Conservation (phyloP, 2,113 vertebrate genomes). For the Jaculus jaculus region DNA sequence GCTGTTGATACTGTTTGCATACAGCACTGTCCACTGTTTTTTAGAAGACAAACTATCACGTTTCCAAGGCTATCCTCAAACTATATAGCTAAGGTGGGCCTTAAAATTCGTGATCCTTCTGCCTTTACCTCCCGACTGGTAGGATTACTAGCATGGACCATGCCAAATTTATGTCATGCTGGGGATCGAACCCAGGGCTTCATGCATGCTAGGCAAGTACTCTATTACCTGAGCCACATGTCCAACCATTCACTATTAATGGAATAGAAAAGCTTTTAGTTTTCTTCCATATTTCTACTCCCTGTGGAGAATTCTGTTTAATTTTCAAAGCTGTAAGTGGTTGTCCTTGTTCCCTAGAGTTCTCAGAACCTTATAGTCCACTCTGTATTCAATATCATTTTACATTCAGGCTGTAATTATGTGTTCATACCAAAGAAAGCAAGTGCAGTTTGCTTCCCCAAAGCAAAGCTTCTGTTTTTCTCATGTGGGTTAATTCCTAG, state of each 20-base stretch:
- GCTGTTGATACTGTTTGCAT: neutral
- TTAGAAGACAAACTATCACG: neutral
- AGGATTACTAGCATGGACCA: neutral
- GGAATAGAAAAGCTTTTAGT: neutral
- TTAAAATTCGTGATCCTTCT: neutral
- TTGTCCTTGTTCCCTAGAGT: neutral
- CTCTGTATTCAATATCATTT: neutral
- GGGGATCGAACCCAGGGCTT: neutral
- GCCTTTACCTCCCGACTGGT: neutral
- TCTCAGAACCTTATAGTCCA: slow-evolving; percentile 5
- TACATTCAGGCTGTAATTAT: slow-evolving; percentile 9
- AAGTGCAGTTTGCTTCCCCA: neutral
- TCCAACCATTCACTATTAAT: neutral
- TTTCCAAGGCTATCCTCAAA: neutral
- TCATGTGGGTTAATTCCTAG: neutral
- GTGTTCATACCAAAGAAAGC: slow-evolving; percentile 12
- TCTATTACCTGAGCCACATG: neutral
- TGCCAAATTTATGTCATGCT: neutral
- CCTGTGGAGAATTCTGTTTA: slow-evolving; percentile 30
- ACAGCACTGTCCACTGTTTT: neutral
- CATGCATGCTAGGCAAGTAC: neutral
- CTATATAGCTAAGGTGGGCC: neutral
- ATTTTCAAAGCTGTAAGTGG: slow-evolving; percentile 44
- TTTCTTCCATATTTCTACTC: slow-evolving; percentile 9
- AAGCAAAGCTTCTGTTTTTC: neutral